Conservation (phyloP, 2,888 invertebrate species). For the Eupithecia subumbrata region DNA sequence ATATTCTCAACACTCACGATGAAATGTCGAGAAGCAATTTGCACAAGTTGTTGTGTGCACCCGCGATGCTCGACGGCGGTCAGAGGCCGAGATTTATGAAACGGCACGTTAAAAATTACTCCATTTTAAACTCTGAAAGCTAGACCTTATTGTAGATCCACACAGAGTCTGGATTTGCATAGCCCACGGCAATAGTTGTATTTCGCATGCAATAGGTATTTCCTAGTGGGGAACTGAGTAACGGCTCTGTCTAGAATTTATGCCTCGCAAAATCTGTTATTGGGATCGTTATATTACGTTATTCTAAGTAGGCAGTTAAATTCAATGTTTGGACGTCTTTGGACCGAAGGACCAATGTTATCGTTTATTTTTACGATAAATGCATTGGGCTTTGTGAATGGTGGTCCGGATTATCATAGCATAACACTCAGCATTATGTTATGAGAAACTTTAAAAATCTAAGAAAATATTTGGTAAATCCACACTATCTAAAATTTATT, state of each 20-base stretch:
- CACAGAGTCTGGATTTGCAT: constrained; percentile 44
- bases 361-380: constrained; percentile 33
- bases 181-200: constrained; percentile 44
- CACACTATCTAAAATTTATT: background rate
- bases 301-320: constrained; percentile 50
- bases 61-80: constrained; percentile 52
- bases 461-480: background rate
- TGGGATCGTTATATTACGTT: constrained; percentile 56
- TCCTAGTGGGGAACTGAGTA: constrained; percentile 56
- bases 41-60: constrained; percentile 61
- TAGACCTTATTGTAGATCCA: constrained; percentile 39
- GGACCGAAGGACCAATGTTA: constrained; percentile 22
- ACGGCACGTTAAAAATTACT: constrained; percentile 58
- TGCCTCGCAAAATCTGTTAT: constrained; percentile 64
- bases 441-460: background rate
- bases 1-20: constrained; percentile 59
- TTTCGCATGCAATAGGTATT: constrained; percentile 51
- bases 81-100: constrained; percentile 59
- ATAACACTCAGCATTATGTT: background rate
- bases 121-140: constrained; percentile 14
- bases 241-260: constrained; percentile 62
- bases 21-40: constrained; percentile 62
- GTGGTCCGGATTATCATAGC: background rate
- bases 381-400: constrained; percentile 16
- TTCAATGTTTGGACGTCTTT: constrained; percentile 44